phyloP scores from a whole-genome alignment of 2,113 vertebrate species.

The Cromileptes altivelis region DNA sequence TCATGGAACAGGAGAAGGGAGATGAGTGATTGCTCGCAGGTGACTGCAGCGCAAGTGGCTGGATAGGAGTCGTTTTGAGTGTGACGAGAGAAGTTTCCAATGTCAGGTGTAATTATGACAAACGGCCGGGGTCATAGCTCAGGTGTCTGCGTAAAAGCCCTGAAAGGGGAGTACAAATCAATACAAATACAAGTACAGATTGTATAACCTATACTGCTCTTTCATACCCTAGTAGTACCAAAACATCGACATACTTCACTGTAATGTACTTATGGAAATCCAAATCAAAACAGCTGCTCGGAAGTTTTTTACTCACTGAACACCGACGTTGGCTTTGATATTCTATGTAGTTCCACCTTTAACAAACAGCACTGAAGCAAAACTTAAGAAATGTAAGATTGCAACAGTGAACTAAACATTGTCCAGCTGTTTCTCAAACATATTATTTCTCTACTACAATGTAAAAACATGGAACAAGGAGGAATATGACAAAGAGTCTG shows the following conservation, averaged over 20 bases:
- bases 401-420: neutral
- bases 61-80: conserved; percentile 32
- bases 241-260: neutral
- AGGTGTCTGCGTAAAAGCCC: conserved; percentile 27
- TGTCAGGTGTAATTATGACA: conserved; percentile 62
- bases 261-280: neutral
- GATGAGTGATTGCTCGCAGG: conserved; percentile 77
- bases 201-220: neutral
- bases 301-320: too few relatives aligned
- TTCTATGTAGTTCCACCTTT: neutral
- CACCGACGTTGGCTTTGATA: too few relatives aligned
- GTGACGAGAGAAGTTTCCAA: conserved; percentile 58
- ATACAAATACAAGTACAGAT: neutral
- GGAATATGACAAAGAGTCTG: too few relatives aligned
- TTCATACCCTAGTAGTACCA: too few relatives aligned
- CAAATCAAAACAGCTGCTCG: neutral
- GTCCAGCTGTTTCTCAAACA: too few relatives aligned
- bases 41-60: conserved; percentile 53
- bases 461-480: too few relatives aligned
- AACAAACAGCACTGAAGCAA: neutral
- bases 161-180: neutral
- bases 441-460: too few relatives aligned
- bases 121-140: conserved; percentile 43
- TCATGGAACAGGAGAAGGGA: conserved; percentile 49
- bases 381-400: neutral